Conservation (phyloP, 1,140 invertebrate species). For the Drosophila nasuta region DNA sequence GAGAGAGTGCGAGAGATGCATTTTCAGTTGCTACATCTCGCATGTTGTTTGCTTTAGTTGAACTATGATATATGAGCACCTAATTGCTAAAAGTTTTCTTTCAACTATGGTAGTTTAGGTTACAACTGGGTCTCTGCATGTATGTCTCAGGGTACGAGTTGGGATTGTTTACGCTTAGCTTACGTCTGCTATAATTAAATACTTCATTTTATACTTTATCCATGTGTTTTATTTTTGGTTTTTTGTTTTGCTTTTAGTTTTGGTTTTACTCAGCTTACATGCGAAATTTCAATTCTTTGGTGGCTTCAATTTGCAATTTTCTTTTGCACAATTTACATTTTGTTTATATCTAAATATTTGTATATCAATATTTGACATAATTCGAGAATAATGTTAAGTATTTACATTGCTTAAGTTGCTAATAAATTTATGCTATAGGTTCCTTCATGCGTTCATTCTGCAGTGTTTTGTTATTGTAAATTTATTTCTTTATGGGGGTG, state of each 20-base stretch:
- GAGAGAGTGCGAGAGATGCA: slow-evolving; percentile 25
- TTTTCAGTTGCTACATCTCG: slow-evolving; percentile 36
- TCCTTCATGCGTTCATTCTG: slow-evolving; percentile 22
- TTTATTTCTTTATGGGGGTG: background rate
- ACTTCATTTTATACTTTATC: slow-evolving; percentile 40
- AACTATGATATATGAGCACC: slow-evolving; percentile 81
- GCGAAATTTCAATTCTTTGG: slow-evolving; percentile 84
- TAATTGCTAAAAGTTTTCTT: slow-evolving; percentile 80
- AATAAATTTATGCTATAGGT: slow-evolving; percentile 54
- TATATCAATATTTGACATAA: slow-evolving; percentile 49
- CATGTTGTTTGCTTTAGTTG: slow-evolving; percentile 56
- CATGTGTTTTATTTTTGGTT: no score
- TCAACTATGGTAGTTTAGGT: slow-evolving; percentile 60
- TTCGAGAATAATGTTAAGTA: slow-evolving; percentile 46
- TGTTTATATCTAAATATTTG: slow-evolving; percentile 33
- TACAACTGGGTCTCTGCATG: slow-evolving; percentile 44
- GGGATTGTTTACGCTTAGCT: slow-evolving; percentile 65
- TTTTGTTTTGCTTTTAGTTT: slow-evolving; percentile 10
- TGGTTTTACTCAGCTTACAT: slow-evolving; percentile 66
- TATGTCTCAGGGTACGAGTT: slow-evolving; percentile 37
- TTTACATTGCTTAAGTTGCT: slow-evolving; percentile 59
- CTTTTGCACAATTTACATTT: slow-evolving; percentile 75
- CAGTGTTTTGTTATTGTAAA: background rate
- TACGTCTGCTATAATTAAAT: slow-evolving; percentile 59
- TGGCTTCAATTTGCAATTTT: slow-evolving; percentile 82